Evolutionary conservation across 2,113 vertebrate species (phyloP).

Genomic region (Melierax canorus): DNA sequence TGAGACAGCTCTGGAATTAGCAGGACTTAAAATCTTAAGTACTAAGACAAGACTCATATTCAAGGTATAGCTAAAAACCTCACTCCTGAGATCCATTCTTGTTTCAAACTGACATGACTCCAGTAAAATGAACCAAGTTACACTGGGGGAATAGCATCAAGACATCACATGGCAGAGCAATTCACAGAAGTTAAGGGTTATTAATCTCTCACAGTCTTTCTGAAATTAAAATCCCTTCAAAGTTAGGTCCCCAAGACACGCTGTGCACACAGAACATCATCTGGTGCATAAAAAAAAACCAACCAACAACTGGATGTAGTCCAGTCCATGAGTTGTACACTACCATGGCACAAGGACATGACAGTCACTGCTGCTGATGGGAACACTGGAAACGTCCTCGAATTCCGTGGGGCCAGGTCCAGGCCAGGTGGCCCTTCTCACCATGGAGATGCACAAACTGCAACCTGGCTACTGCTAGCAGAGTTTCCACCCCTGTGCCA

Average conservation of each 20-base stretch:
- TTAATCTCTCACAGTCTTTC: neutral
- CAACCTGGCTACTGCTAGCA: fast-evolving
- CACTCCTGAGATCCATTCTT: neutral
- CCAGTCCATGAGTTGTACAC: neutral
- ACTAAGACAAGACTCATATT: neutral
- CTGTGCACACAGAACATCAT: neutral
- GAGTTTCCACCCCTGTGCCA: neutral
- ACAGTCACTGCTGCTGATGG: neutral
- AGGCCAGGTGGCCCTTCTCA: neutral
- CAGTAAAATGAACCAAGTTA: neutral
- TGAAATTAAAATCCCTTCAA: neutral
- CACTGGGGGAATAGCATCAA: neutral
- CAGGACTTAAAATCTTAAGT: neutral
- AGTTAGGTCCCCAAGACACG: neutral
- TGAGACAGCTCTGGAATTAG: neutral
- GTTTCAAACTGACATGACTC: neutral
- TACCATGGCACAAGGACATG: neutral
- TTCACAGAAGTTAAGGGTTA: neutral
- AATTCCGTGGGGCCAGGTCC: neutral
- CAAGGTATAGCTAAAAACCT: neutral
- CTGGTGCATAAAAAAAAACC: neutral
- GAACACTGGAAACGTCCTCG: fast-evolving
- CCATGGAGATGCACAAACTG: neutral
- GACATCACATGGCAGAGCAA: neutral
- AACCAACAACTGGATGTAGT: fast-evolving